Percentiles rank a stretch among this genome's conserved stretches.
phyloP scores from a whole-genome alignment of 2,888 invertebrate species.

The Dasypolia templi region DNA sequence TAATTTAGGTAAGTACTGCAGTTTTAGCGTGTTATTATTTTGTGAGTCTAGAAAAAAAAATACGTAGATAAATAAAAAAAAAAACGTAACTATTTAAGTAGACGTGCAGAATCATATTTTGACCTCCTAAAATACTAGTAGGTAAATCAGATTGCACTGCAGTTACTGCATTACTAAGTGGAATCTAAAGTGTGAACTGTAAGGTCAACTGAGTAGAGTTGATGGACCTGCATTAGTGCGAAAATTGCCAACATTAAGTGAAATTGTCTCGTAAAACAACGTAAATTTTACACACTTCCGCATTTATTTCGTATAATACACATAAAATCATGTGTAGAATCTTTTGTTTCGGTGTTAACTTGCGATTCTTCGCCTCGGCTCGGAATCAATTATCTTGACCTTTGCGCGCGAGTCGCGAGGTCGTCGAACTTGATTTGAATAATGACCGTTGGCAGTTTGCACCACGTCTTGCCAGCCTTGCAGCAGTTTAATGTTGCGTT shows the following conservation, averaged over 20 bases:
- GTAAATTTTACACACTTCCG: constrained; percentile 48
- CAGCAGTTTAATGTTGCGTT: constrained; percentile 19
- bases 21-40: not conserved
- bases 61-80: not conserved
- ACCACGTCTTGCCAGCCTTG: constrained; percentile 42
- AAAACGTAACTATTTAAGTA: too few species aligned
- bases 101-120: not conserved
- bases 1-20: not conserved
- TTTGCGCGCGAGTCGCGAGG: constrained; percentile 71
- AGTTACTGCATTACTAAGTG: not conserved
- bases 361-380: constrained; percentile 50
- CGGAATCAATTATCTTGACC: constrained; percentile 76
- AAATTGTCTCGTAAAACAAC: constrained; percentile 26
- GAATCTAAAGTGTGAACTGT: constrained; percentile 2
- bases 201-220: constrained; percentile 14
- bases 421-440: constrained; percentile 72
- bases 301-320: constrained; percentile 56
- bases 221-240: not conserved
- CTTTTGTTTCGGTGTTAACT: constrained; percentile 59
- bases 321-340: constrained; percentile 50
- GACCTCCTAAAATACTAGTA: not conserved
- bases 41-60: not conserved
- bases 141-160: not conserved
- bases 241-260: constrained; percentile 6
- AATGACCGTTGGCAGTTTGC: constrained; percentile 65